Conservation (phyloP, 2,113 vertebrate species). For the Platichthys flesus region DNA sequence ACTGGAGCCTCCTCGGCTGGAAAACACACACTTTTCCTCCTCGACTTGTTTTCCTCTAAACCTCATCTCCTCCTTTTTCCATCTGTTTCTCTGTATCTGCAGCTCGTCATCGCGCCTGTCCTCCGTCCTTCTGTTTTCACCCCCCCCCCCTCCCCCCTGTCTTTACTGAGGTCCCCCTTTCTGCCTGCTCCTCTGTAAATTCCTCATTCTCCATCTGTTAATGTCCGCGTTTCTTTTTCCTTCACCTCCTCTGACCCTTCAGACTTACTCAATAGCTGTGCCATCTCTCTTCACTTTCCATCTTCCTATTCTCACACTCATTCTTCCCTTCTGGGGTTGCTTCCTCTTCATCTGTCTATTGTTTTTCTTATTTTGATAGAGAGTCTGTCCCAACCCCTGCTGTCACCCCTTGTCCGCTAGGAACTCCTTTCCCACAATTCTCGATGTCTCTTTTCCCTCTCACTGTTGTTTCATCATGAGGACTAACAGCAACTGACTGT, state of each 20-base stretch:
- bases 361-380: conserved; percentile 40
- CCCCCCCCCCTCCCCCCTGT: conserved; percentile 15
- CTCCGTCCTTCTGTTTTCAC: conserved; percentile 6
- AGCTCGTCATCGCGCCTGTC: conserved; percentile 26
- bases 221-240: conserved; percentile 71
- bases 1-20: conserved; percentile 59
- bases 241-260: conserved; percentile 60
- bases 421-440: conserved; percentile 51
- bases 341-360: conserved; percentile 45
- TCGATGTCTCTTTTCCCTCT: not conserved
- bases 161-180: conserved; percentile 9
- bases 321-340: conserved; percentile 59
- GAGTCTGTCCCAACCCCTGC: conserved; percentile 26
- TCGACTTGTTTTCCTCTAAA: conserved; percentile 41
- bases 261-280: conserved; percentile 54
- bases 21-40: conserved; percentile 54
- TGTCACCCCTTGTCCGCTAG: conserved; percentile 26
- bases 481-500: not conserved
- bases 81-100: conserved; percentile 11
- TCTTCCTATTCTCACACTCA: conserved; percentile 66
- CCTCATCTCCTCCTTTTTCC: conserved; percentile 35
- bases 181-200: conserved; percentile 21
- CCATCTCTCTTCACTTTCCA: conserved; percentile 71
- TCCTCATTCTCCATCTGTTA: conserved; percentile 40
- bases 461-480: not conserved